Evolutionary conservation across 2,797 vertebrate genomes (phyloP).

Genomic region (Natrix natrix): DNA sequence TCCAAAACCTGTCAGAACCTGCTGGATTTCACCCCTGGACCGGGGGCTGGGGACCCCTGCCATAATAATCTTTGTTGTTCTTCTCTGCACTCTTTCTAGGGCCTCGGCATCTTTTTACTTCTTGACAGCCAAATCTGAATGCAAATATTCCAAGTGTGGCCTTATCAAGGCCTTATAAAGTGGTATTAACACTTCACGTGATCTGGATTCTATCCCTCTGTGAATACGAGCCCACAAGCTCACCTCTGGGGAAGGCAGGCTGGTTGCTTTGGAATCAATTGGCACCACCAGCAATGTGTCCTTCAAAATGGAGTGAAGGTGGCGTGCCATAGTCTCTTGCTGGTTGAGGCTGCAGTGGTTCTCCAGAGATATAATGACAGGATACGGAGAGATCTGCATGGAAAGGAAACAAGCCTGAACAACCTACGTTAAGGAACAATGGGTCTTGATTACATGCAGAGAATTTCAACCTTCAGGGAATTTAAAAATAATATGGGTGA

Average conservation of each 20-base stretch:
- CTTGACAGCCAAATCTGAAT: neutral
- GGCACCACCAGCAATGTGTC: slow-evolving; percentile 80
- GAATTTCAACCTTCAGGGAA: neutral
- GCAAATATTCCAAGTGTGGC: fast-evolving
- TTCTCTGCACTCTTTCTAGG: too few species aligned
- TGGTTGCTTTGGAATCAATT: slow-evolving; percentile 68
- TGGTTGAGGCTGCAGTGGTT: slow-evolving; percentile 91
- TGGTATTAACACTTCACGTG: neutral
- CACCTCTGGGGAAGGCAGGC: slow-evolving; percentile 92
- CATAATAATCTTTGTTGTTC: too few species aligned
- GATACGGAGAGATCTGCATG: slow-evolving; percentile 85
- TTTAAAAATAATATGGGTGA: neutral
- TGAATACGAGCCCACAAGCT: neutral
- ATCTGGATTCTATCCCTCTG: neutral
- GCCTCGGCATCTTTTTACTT: neutral
- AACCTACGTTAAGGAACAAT: neutral
- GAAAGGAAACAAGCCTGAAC: neutral
- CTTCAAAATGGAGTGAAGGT: slow-evolving; percentile 83
- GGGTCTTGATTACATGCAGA: neutral
- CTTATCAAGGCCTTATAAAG: neutral
- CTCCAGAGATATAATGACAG: slow-evolving; percentile 95
- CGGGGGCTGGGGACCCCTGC: too few species aligned
- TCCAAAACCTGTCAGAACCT: too few species aligned
- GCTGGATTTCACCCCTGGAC: too few species aligned
- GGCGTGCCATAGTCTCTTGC: slow-evolving; percentile 86